A percentile compares a stretch with the other conserved stretches of the same genome.
phyloP scores from a whole-genome alignment of 2,888 invertebrate genomes.

The Periphyllus acericola region DNA sequence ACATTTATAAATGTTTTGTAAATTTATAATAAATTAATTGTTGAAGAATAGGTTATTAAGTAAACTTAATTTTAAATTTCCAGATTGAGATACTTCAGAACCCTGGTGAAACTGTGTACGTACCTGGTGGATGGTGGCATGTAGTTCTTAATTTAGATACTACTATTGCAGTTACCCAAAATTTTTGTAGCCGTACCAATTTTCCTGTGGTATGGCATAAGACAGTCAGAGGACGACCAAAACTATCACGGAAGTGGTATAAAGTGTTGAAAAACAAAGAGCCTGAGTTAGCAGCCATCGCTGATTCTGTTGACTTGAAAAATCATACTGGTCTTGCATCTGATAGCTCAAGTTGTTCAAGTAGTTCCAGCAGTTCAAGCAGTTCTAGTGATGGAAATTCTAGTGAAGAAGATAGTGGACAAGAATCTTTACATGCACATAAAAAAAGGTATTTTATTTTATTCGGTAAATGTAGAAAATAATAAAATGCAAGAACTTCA shows the following conservation, averaged over 20 bases:
- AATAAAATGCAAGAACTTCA: too few species aligned
- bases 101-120: conserved; percentile 97
- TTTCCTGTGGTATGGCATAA: conserved; percentile 99
- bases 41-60: neutral
- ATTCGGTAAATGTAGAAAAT: neutral
- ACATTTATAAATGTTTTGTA: too few species aligned
- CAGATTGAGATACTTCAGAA: conserved; percentile 92
- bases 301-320: conserved; percentile 85
- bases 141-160: conserved; percentile 96
- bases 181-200: conserved; percentile 95
- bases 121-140: conserved; percentile 99
- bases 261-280: conserved; percentile 74
- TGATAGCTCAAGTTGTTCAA: conserved; percentile 89
- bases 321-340: conserved; percentile 91
- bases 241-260: conserved; percentile 93
- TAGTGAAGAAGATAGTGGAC: conserved; percentile 78
- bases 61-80: conserved; percentile 64
- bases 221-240: conserved; percentile 93
- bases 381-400: conserved; percentile 66
- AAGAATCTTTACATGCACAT: conserved; percentile 87
- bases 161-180: conserved; percentile 97
- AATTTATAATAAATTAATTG: neutral
- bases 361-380: conserved; percentile 80
- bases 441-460: conserved; percentile 73
- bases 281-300: conserved; percentile 80